A percentile compares a stretch with the other conserved stretches of the same genome.
phyloP scores from a whole-genome alignment of 2,888 invertebrate genomes.

The Holacanthella duospinosa region DNA sequence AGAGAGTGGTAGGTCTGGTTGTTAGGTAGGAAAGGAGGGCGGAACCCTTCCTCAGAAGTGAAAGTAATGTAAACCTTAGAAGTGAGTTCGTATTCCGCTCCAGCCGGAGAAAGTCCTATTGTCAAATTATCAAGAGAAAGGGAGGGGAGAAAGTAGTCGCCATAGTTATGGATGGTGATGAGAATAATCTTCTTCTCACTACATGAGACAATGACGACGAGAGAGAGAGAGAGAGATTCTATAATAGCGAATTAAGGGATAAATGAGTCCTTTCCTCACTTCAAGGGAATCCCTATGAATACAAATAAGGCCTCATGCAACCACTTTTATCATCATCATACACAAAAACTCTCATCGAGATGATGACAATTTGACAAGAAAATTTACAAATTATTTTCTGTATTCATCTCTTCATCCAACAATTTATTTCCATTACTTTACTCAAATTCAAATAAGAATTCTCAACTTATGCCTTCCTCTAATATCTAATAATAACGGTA shows the following conservation, averaged over 20 bases:
- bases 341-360: too few relatives aligned
- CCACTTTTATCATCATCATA: too few relatives aligned
- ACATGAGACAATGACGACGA: background rate
- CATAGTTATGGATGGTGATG: background rate
- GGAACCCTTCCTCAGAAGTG: background rate
- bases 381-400: background rate
- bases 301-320: constrained; percentile 1
- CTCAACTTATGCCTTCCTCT: too few relatives aligned
- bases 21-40: too few relatives aligned
- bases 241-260: constrained; percentile 3
- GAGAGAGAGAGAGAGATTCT: background rate
- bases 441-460: background rate
- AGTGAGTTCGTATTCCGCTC: background rate
- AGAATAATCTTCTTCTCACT: background rate
- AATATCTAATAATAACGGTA: too few relatives aligned
- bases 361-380: background rate
- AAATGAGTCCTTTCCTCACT: background rate
- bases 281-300: background rate
- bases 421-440: background rate
- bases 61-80: background rate
- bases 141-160: background rate
- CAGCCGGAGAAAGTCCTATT: background rate
- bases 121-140: background rate
- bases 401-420: too few relatives aligned
- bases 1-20: too few relatives aligned